Evolutionary conservation across 2,113 vertebrate genomes (phyloP).

Genomic region (Prietella phreatophila): DNA sequence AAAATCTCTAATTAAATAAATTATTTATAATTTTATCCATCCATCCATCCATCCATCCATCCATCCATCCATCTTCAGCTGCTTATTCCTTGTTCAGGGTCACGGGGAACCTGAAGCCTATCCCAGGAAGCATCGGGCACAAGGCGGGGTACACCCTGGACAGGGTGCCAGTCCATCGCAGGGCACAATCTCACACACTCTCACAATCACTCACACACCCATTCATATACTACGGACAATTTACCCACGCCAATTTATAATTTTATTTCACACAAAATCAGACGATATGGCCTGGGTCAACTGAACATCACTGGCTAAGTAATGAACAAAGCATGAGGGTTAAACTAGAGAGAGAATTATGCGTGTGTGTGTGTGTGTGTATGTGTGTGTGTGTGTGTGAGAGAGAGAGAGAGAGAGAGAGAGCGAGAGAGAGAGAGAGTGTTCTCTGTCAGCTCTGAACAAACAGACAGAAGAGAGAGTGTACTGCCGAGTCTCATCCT

Average conservation of each 20-base stretch:
- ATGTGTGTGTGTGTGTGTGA: too few species aligned
- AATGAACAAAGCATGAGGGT: neutral
- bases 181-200: too few species aligned
- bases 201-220: too few species aligned
- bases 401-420: neutral
- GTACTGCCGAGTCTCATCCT: conserved; percentile 38
- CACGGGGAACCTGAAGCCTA: too few species aligned
- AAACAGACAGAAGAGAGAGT: conserved; percentile 35
- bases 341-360: neutral
- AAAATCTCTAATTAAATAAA: neutral
- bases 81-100: too few species aligned
- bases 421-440: neutral
- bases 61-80: too few species aligned
- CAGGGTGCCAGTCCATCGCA: too few species aligned
- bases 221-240: too few species aligned
- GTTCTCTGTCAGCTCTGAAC: conserved; percentile 36
- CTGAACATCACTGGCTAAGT: neutral
- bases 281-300: neutral
- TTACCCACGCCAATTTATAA: too few species aligned
- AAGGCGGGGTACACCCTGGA: too few species aligned
- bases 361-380: conserved; percentile 9
- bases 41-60: too few species aligned
- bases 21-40: neutral
- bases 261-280: neutral
- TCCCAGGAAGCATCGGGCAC: too few species aligned